Base-by-base conservation (phyloP, 1,140 invertebrate species). In the Pseudomyrmex flavicornis region DNA sequence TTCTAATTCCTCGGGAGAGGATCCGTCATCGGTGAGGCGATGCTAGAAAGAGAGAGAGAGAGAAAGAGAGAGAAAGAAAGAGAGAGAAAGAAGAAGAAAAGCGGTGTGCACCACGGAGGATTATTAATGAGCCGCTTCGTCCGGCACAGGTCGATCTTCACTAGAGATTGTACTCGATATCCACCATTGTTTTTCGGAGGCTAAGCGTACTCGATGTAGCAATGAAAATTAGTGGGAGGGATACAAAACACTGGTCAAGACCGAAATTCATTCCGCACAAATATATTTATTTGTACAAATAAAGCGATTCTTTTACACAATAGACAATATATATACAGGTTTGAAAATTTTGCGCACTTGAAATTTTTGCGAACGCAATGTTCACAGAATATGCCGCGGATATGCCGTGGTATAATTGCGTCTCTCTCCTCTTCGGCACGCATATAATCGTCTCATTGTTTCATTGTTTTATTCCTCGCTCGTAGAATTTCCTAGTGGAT, bases 371-470 rank as follows among this genome's bases (percentile, higher is more conserved):
- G n/a, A 82, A 73, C 5, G 46, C 59, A 82, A 79, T n/a, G 15
- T 79, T 68, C 72, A 79, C 73, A 62, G 66, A 72, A 65, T 35
- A 63, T 87, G 5, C 22, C 13, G 35, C 7, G 26, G 44, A 35
- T 35, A 35, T 35, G 54, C 61, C 20, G 10, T 48, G 59, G 48
- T 35, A 70, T 70, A 70, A 72, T 59, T 52, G 15, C 54, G 5
- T 5, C 48, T 74, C 56, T 35, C 54, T 46, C 68, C 74, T 59
- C 68, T 83, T 87, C 68, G 54, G 48, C 48, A 59, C 73, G 59
- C 73, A 65, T 35, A 35, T 87, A 88, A 88, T 76, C 83, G 66
- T 75, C 54, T 84, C 35, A 87, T 88, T 87, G 85, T 88, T 87
- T 87, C 86, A 88, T 88, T 88, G 86, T 88, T 35, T 35, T 75